Base-by-base conservation (phyloP, 2,888 invertebrate genomes). In the Sarcophaga rosellei region DNA sequence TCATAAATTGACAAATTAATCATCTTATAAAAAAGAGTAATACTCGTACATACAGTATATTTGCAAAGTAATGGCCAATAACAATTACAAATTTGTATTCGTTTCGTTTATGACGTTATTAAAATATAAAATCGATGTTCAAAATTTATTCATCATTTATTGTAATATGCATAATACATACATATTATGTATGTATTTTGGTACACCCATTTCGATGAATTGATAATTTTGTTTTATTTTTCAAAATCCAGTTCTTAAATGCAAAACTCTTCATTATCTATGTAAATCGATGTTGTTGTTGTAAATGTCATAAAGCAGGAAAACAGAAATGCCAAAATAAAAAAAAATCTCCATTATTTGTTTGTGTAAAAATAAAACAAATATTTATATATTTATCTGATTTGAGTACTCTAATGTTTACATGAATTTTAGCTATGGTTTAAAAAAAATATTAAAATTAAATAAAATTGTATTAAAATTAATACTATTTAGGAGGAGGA, bases 291-390 rank as follows among this genome's bases (percentile, higher is more conserved):
- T 47, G 47, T 47, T 47, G 11, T 53, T 53, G 12, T 53, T 15
- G 53, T 4, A 2, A 47, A 47, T 15, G 11, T 53, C 1, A 15
- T 53, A 53, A 15, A 35, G 35, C 35, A 35, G 4, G 17, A 53
- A 53, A 53, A 61, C 15, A 15, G 10, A 61, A 73, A 61, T 44
- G 15, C 3, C 11, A 12, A 66, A 44, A 17, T 15, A 44, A 45
- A 78, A 45, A 78, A 77, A 66, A 74, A 44, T n/a, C 35, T n/a
- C 3, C 69, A 20, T 53, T 59, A 20, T 45, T 70, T 10, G 21
- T 65, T 65, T 75, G 59, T 85, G 75, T 69, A 75, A 79, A 79
- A 78, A 65, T 70, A 53, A 83, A 84, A 84, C 74, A 70, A n/a
- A 21, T 25, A 47, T 79, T 59, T 62, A 1, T 47, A 57, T 65